A percentile compares a stretch with the other conserved stretches of the same genome.
Conservation (phyloP, 2,113 vertebrate species). For the Glareola pratincola region DNA sequence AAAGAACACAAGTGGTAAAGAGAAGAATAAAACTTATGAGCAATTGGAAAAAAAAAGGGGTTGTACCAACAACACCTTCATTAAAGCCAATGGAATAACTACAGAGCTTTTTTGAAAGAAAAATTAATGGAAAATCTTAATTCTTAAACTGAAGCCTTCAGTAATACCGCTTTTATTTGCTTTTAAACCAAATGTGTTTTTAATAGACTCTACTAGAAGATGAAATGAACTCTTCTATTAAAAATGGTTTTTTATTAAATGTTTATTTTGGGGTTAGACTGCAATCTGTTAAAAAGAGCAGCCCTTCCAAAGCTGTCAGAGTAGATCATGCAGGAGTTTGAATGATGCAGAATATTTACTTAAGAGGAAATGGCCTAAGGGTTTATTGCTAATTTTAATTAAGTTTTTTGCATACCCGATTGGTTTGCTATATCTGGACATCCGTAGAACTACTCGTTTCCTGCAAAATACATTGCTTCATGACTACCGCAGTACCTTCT, state of each 20-base stretch:
- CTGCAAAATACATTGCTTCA: neutral
- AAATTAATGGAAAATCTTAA: neutral
- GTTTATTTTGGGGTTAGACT: constrained; percentile 24
- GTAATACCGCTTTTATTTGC: neutral
- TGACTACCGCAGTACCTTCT: constrained; percentile 9
- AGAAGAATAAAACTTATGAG: neutral
- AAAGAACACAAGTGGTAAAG: neutral
- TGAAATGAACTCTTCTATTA: neutral
- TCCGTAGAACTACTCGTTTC: neutral
- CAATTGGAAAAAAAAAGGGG: neutral
- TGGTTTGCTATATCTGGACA: neutral
- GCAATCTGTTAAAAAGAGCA: constrained; percentile 55
- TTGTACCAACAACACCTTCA: neutral
- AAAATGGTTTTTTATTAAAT: constrained; percentile 30
- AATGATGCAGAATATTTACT: constrained; percentile 60
- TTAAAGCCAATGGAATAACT: neutral
- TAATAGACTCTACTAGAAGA: neutral
- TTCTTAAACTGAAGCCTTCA: neutral
- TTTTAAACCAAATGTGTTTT: neutral
- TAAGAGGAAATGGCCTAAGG: constrained; percentile 29
- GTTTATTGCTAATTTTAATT: constrained; percentile 59
- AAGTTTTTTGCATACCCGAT: constrained; percentile 13
- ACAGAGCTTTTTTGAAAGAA: neutral
- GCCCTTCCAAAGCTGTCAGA: constrained; percentile 47
- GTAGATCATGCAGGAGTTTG: constrained; percentile 44